phyloP scores from a whole-genome alignment of 2,113 vertebrate species.

The Pontoporia blainvillei region DNA sequence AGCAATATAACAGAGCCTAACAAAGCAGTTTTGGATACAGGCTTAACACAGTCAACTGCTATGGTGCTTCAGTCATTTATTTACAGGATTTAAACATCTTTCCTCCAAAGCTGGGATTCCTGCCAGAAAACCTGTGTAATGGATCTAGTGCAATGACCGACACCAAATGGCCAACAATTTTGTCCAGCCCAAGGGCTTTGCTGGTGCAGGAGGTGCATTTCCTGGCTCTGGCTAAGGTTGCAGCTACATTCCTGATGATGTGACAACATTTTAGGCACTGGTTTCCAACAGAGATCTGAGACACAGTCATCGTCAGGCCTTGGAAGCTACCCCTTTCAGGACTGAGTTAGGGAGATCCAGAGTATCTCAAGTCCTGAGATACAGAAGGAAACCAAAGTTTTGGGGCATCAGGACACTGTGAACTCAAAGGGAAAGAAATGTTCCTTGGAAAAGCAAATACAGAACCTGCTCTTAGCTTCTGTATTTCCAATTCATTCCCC shows the following conservation, averaged over 20 bases:
- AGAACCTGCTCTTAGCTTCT: not conserved
- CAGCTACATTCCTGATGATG: not conserved
- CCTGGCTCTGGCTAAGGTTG: not conserved
- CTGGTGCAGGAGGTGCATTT: not conserved
- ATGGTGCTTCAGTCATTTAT: slow-evolving; percentile 15
- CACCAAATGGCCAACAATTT: not conserved
- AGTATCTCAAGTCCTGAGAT: not conserved
- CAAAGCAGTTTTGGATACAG: slow-evolving; percentile 37
- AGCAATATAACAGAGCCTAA: slow-evolving; percentile 42
- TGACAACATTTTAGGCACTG: not conserved
- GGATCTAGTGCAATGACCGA: not conserved
- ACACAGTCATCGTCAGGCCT: not conserved
- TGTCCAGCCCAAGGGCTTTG: not conserved
- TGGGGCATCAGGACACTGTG: not conserved
- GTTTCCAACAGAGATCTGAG: not conserved
- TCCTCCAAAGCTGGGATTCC: not conserved
- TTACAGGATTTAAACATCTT: slow-evolving; percentile 14
- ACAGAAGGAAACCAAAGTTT: not conserved
- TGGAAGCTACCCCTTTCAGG: not conserved
- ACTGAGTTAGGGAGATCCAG: not conserved
- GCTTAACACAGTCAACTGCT: slow-evolving; percentile 25
- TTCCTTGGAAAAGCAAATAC: not conserved
- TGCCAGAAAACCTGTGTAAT: slow-evolving; percentile 20
- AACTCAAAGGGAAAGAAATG: not conserved
- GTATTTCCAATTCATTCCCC: not conserved